Conservation (phyloP, 2,113 vertebrate genomes). For the Phodopus roborovskii region DNA sequence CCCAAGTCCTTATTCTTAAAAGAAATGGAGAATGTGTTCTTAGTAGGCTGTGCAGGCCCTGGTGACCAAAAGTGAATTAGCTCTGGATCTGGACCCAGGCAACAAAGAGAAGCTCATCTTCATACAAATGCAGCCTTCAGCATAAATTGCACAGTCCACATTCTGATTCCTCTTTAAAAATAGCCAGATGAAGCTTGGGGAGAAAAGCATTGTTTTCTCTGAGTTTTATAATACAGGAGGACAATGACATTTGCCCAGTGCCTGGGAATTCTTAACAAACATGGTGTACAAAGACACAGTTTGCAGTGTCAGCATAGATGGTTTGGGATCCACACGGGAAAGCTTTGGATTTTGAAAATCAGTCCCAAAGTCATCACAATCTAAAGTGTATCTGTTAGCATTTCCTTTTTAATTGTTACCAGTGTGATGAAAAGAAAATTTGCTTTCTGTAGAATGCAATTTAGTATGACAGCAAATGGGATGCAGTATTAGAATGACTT, state of each 20-base stretch:
- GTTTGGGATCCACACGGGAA: not conserved
- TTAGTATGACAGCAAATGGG: not conserved
- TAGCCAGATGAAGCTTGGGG: not conserved
- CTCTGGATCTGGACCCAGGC: not conserved
- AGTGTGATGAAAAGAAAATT: not conserved
- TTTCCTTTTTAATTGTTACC: slow-evolving; percentile 31
- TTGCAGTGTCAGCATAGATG: not conserved
- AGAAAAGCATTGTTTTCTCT: slow-evolving; percentile 58
- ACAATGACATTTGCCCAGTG: slow-evolving; percentile 29
- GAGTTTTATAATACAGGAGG: not conserved
- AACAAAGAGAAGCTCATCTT: not conserved
- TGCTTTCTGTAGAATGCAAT: not conserved
- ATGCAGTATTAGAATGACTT: not conserved
- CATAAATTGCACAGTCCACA: not conserved
- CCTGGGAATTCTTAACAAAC: slow-evolving; percentile 49
- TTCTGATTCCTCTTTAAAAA: slow-evolving; percentile 13
- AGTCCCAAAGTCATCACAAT: not conserved
- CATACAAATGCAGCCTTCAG: slow-evolving; percentile 26
- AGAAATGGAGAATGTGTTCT: slow-evolving; percentile 7
- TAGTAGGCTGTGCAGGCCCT: not conserved
- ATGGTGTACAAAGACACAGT: slow-evolving; percentile 6
- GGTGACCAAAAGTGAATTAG: slow-evolving; percentile 53
- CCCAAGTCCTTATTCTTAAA: slow-evolving; percentile 13
- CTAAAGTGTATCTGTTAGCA: slow-evolving; percentile 45
- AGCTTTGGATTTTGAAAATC: slow-evolving; percentile 12